Evolutionary conservation across 2,888 invertebrate genomes (phyloP), one percentile per base, ranked within the genome.

Genomic region (Acleris sparsana): DNA sequence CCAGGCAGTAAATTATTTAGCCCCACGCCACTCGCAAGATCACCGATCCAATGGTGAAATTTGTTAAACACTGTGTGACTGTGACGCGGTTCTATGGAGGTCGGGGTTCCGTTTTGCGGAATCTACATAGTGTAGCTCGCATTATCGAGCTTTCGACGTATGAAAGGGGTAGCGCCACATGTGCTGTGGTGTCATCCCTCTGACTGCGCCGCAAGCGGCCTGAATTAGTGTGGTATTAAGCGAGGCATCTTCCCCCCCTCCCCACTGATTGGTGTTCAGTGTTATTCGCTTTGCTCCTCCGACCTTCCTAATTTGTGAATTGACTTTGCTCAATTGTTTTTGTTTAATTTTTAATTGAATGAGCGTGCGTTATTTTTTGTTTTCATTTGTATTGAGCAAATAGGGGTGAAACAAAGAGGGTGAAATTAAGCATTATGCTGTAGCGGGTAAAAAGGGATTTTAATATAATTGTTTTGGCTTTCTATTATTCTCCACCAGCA

Each of bases 341-440:
- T 62, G 62, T 62, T 62, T 43, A 48, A 62, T 55, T 62, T 55
- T 48, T 62, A 55, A 62, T 48, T 62, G 39, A 55, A 62, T 55
- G 48, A 33, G 39, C 33, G 62, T 16, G 53, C 13, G 46, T 52
- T 17, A 43, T 55, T 57, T 60, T 60, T 60, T 60, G 49, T 29
- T 39, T 62, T 62, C 55, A 62, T 62, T 62, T 62, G 33, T 43
- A 53, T 53, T 53, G 16, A 46, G 53, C 61, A 53, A 53, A 46
- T 44, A 49, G 25, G 43, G 49, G 53, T 39, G 9, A 11, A 39
- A 53, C 46, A 53, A 53, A 53, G 33, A 9, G 62, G 29, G 39
- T 49, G 48, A 43, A 46, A 39, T 49, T 18, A 58, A 29, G 18
- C 57, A 39, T 53, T 53, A 20, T 53, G 53, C 7, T 25, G 18